Conservation (phyloP, 2,797 vertebrate species). For the Phalanger gymnotis region DNA sequence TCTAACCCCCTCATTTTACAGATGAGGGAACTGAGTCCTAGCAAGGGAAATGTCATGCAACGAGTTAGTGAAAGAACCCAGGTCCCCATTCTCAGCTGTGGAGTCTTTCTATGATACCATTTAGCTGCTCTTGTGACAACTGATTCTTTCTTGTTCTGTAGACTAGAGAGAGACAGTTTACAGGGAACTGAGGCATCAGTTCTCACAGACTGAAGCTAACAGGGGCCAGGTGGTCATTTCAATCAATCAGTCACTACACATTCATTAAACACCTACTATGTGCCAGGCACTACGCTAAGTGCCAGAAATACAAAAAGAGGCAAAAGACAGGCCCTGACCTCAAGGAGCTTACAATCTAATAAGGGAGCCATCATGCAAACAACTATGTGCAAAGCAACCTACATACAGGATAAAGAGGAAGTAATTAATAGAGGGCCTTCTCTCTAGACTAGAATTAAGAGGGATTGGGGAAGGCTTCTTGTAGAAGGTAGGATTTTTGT, state of each 20-base stretch:
- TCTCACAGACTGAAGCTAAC: neutral
- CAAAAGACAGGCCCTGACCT: neutral
- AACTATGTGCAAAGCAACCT: neutral
- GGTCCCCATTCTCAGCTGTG: neutral
- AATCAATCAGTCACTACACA: neutral
- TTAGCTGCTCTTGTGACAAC: neutral
- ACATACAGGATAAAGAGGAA: no score
- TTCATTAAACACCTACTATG: neutral
- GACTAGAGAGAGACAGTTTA: neutral
- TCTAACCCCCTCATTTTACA: neutral
- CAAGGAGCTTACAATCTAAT: neutral
- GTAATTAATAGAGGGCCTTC: neutral
- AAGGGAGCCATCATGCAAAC: neutral
- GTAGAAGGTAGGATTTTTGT: neutral
- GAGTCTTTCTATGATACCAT: neutral
- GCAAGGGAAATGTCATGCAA: neutral
- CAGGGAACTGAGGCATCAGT: neutral
- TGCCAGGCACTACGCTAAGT: neutral
- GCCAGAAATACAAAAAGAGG: neutral
- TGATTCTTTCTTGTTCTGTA: neutral
- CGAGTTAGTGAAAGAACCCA: neutral
- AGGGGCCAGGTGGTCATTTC: neutral
- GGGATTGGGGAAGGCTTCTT: neutral
- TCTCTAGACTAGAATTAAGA: neutral
- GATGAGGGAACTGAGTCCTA: constrained; percentile 1